Base-by-base conservation (phyloP, 1,140 invertebrate genomes). In the Bombus breviceps region DNA sequence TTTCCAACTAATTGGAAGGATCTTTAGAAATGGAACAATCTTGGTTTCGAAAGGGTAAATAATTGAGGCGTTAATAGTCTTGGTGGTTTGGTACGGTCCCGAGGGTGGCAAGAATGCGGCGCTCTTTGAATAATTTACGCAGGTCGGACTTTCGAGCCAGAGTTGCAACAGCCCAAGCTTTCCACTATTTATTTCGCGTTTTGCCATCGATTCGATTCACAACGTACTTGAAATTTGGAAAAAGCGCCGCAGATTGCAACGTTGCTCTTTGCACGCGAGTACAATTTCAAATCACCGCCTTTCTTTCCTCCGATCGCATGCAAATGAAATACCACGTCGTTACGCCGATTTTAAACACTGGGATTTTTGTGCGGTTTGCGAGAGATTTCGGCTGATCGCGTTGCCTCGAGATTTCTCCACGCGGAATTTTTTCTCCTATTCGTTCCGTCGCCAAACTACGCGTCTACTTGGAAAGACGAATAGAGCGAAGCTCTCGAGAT, bases 11-110 rank as follows among this genome's bases (percentile, higher is more conserved):
- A 84, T 84, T 84, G 68, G 53, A 69, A 62, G 66, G 76, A 84
- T 84, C 76, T 59, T 79, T 62, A 72, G 83, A 62, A 68, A 53
- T 78, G n/a, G 72, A 69, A 84, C 75, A 84, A 84, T 80, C 66
- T 79, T 69, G 76, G 53, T 71, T 53, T 72, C 76, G 76, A 62
- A 84, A 71, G 66, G 66, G 76, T 79, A 79, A 84, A 84, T 84
- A 84, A 79, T 84, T 72, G 76, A 84, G 76, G 76, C 83, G 83
- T 79, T 84, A 84, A 84, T 79, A 80, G 83, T 79, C 66, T 39
- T n/a, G 66, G 53, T 12, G 83, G 76, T 69, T 79, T 59, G 66
- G 15, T 39, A 47, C 66, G 32, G 22, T 43, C 83, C 39, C 75
- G 43, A 37, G 66, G 47, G 82, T n/a, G 53, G 66, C 34, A 59